Conservation (phyloP, 2,888 invertebrate species). For the Ethmia dodecea region DNA sequence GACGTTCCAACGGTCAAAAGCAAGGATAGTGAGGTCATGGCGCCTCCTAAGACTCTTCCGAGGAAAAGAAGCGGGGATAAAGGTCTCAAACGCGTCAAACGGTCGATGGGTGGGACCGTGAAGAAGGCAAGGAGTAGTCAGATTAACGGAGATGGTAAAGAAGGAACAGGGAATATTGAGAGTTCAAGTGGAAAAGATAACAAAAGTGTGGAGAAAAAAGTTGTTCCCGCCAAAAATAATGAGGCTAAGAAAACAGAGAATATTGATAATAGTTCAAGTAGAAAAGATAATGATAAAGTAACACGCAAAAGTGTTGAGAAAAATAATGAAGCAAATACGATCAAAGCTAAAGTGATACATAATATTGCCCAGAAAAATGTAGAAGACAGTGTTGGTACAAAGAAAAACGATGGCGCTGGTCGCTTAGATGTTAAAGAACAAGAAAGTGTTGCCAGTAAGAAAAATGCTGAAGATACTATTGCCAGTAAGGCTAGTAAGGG, state of each 20-base stretch:
- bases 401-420: no score
- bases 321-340: no score
- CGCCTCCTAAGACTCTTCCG: constrained; percentile 52
- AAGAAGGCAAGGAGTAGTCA: background rate
- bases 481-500: background rate
- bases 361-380: no score
- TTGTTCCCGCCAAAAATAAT: constrained; percentile 11
- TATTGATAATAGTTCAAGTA: no score
- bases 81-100: no score
- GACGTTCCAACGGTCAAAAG: constrained; percentile 24
- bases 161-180: constrained; percentile 4
- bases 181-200: background rate
- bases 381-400: no score
- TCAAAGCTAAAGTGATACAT: no score
- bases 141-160: constrained; percentile 8
- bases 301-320: no score
- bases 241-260: background rate
- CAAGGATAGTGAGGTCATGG: constrained; percentile 43
- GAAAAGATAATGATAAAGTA: no score
- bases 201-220: background rate
- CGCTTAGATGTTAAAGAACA: no score
- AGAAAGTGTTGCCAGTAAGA: constrained; percentile 4
- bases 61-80: constrained; percentile 37
- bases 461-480: constrained; percentile 9
- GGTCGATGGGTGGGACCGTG: no score